Evolutionary conservation across 1,140 invertebrate genomes (phyloP), one percentile per base, ranked within the genome.

Genomic region (Drosophila melanica): DNA sequence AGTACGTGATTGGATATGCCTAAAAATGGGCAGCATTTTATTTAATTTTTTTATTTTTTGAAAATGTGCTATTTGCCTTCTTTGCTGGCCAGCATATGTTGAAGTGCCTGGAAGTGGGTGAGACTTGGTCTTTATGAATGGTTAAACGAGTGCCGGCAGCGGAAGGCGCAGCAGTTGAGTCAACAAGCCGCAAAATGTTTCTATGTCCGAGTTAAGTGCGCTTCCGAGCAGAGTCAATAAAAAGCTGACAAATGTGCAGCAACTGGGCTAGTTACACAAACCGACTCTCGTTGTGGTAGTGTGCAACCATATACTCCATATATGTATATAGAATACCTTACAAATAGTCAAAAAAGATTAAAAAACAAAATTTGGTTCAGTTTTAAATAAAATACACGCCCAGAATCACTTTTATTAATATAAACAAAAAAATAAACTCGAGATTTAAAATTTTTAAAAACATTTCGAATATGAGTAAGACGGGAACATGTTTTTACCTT

Each of bases 1-100:
- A 33, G 45, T 30, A 23, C 64, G 59, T 86, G 81, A 81, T 86
- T 86, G 86, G 70, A 86, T 78, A 86, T 78, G 78, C 79, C 79
- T 53, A 79, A 74, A 87, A 89, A 65, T 77, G 82, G 82, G 82
- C 82, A 77, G 41, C 55, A 58, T 62, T 77, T 67, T 20, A 2
- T 77, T 67, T 20, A 0, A 2, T 20, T 16, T 20, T 45, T 0
- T 20, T 11, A 2, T 45, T 75, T 66, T 81, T 69, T 51, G 42
- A 67, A 86, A 86, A 75, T 75, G 67, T 86, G 69, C 63, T 66
- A 23, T 68, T 48, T 55, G 35, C 27, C 12, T 7, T 30, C 10
- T 11, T 10, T n/a, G 30, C 16, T 11, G 6, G 9, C n/a, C 7
- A 58, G 54, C 23, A 27, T 27, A 7, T 58, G 39, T 27, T 58